Conservation (phyloP, 2,113 vertebrate genomes). For the Kryptolebias marmoratus region DNA sequence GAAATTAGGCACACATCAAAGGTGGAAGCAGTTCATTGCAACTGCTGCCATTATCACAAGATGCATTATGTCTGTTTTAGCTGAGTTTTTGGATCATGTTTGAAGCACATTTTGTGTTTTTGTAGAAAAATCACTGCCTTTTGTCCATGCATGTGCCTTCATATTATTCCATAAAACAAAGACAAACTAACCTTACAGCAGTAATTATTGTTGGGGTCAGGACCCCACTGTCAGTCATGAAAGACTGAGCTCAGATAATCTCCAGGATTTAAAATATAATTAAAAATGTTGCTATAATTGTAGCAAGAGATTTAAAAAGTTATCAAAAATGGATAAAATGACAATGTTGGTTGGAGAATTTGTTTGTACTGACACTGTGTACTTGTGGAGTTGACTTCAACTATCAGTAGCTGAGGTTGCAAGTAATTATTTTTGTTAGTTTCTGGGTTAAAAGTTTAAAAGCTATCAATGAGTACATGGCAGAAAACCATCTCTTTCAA, state of each 20-base stretch:
- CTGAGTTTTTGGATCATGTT: background rate
- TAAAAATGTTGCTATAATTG: too few species aligned
- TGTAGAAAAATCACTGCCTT: background rate
- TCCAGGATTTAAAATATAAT: too few species aligned
- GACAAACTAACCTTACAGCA: background rate
- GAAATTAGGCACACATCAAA: constrained; percentile 14
- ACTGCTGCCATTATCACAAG: background rate
- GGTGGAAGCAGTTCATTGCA: constrained; percentile 17
- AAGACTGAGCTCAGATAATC: background rate
- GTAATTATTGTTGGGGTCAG: too few species aligned
- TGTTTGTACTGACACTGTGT: too few species aligned
- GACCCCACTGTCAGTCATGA: background rate
- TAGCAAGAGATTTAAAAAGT: too few species aligned
- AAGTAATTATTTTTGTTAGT: too few species aligned
- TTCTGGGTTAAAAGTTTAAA: too few species aligned
- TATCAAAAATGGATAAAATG: too few species aligned
- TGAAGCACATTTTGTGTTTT: background rate
- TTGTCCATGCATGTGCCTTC: background rate
- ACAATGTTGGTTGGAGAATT: too few species aligned
- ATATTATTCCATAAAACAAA: background rate
- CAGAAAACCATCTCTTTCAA: background rate
- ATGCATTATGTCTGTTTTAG: background rate
- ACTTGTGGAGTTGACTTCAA: too few species aligned
- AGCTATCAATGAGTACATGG: too few species aligned
- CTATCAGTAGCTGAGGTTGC: too few species aligned